phyloP scores from a whole-genome alignment of 2,888 invertebrate genomes.

The Erebia ligea region DNA sequence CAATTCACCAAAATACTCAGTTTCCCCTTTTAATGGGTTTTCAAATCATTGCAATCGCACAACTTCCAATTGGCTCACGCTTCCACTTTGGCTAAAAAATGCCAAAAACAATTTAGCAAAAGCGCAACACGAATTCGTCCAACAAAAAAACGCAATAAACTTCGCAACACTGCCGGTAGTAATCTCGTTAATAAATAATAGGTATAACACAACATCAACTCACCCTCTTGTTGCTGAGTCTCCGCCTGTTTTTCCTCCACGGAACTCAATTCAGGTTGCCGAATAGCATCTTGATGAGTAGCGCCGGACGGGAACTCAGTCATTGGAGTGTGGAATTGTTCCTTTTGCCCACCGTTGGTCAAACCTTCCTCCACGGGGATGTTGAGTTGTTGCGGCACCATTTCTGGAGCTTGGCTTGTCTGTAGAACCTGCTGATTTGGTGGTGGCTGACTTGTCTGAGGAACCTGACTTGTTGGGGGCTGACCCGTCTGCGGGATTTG shows the following conservation, averaged over 20 bases:
- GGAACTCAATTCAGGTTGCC: slow-evolving; percentile 68
- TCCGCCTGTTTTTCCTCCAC: slow-evolving; percentile 73
- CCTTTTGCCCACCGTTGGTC: slow-evolving; percentile 62
- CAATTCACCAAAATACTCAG: too few species aligned
- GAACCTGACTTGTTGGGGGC: slow-evolving; percentile 32
- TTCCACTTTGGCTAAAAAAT: background rate
- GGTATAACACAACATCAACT: slow-evolving; percentile 37
- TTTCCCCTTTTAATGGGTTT: too few species aligned
- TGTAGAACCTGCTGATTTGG: slow-evolving; percentile 12
- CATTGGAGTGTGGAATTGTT: slow-evolving; percentile 76
- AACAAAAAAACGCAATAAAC: background rate
- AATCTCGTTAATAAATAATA: background rate
- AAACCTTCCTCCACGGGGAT: slow-evolving; percentile 61
- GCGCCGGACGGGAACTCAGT: slow-evolving; percentile 68
- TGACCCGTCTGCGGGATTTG: background rate
- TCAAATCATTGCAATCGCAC: background rate
- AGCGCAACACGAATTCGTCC: background rate
- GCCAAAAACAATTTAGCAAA: background rate
- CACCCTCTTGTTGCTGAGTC: slow-evolving; percentile 62
- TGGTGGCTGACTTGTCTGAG: slow-evolving; percentile 23
- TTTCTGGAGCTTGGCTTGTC: slow-evolving; percentile 47
- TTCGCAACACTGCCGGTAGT: background rate
- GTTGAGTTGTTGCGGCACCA: slow-evolving; percentile 62
- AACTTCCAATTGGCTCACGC: background rate
- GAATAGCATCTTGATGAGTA: slow-evolving; percentile 59